phyloP scores from a whole-genome alignment of 1,140 invertebrate genomes.

The Harpegnathos saltator region DNA sequence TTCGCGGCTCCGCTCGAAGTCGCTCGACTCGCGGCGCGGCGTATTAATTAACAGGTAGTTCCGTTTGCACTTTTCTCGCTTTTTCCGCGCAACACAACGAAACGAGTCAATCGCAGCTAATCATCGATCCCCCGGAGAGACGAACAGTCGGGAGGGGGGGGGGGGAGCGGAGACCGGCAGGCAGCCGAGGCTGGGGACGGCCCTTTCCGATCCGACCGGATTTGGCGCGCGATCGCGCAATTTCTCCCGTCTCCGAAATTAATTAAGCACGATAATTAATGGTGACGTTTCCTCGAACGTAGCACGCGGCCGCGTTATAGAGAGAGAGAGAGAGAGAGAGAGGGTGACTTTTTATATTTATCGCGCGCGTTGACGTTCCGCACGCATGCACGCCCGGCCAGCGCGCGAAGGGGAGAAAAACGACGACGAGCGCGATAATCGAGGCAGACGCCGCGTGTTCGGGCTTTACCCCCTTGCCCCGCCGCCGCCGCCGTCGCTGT shows the following conservation, averaged over 20 bases:
- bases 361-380: conserved; percentile 38
- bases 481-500: too few relatives aligned
- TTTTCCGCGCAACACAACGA: conserved; percentile 10
- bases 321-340: too few relatives aligned
- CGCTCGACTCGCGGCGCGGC: conserved; percentile 1
- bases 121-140: conserved; percentile 2
- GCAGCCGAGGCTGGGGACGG: not conserved
- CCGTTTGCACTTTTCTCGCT: conserved; percentile 3
- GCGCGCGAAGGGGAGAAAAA: conserved; percentile 7
- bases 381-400: conserved; percentile 23
- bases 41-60: conserved; percentile 52
- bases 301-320: conserved; percentile 1
- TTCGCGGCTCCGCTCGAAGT: conserved; percentile 36
- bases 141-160: not conserved
- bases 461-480: too few relatives aligned
- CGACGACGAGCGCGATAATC: conserved; percentile 35
- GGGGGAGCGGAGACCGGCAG: too few relatives aligned
- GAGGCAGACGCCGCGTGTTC: conserved; percentile 9
- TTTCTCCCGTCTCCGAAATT: conserved; percentile 52
- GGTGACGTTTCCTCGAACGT: conserved; percentile 48
- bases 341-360: conserved; percentile 27
- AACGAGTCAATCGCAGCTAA: conserved; percentile 52
- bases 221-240: conserved; percentile 24
- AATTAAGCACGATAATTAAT: conserved; percentile 55
- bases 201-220: not conserved